Conservation (phyloP, 2,888 invertebrate species). For the Lasioglossum leucozonium region DNA sequence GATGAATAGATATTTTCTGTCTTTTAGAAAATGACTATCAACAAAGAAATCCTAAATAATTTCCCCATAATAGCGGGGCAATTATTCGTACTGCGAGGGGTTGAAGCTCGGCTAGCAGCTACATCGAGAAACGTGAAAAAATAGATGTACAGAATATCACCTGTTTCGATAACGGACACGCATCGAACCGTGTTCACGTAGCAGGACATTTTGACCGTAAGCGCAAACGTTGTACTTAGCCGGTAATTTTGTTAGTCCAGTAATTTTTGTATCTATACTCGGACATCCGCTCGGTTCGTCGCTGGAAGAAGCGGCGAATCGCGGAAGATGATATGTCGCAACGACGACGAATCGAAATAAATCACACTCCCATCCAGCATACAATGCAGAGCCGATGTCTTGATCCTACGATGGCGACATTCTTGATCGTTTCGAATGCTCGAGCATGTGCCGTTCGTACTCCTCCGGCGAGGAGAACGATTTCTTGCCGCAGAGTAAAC, state of each 20-base stretch:
- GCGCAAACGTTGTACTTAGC: neutral
- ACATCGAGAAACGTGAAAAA: neutral
- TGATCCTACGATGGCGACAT: constrained; percentile 8
- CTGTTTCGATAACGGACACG: neutral
- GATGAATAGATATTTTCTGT: neutral
- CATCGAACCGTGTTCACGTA: neutral
- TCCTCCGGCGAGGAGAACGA: constrained; percentile 43
- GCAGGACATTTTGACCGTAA: neutral
- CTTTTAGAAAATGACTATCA: neutral
- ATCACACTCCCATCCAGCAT: neutral
- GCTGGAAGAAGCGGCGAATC: neutral
- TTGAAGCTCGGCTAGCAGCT: neutral
- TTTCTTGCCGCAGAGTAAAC: constrained; percentile 42
- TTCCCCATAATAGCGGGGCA: neutral
- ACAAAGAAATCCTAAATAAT: neutral
- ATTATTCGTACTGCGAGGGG: neutral
- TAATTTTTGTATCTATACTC: constrained; percentile 10
- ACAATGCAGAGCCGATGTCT: neutral
- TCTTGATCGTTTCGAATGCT: constrained; percentile 48
- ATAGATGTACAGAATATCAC: neutral
- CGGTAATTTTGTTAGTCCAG: neutral
- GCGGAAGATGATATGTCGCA: neutral
- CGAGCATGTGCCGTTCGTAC: constrained; percentile 44
- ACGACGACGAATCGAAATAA: constrained; percentile 17
- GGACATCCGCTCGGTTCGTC: neutral